Percentiles rank a stretch among this genome's conserved stretches.
Conservation (phyloP, 2,797 vertebrate genomes). For the Notolabrus celidotus region DNA sequence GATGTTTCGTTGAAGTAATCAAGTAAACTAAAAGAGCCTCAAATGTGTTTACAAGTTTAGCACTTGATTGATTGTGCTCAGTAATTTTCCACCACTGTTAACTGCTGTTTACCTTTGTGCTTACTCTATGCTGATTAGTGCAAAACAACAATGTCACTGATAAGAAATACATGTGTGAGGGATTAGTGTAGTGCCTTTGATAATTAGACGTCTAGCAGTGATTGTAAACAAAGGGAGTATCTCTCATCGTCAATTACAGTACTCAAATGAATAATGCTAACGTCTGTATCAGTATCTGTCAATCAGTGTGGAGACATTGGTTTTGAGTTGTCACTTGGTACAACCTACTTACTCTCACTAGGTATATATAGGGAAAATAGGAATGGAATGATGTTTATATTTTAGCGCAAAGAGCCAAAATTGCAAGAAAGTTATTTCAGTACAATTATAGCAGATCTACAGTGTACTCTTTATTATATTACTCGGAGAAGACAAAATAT, state of each 20-base stretch:
- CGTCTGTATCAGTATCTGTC: constrained; percentile 59
- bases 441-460: too few relatives aligned
- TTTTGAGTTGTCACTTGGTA: background rate
- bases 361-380: too few relatives aligned
- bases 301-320: background rate
- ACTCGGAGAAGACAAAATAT: too few relatives aligned
- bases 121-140: constrained; percentile 8
- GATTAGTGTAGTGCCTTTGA: constrained; percentile 17
- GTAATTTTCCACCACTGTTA: background rate
- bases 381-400: too few relatives aligned
- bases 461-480: too few relatives aligned
- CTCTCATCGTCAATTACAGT: background rate
- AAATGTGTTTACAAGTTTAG: background rate
- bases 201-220: constrained; percentile 3
- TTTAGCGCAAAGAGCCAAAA: too few relatives aligned
- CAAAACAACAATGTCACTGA: constrained; percentile 1
- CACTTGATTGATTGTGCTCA: background rate
- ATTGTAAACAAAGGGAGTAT: constrained; percentile 47
- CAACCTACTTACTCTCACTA: background rate
- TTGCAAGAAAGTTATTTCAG: too few relatives aligned
- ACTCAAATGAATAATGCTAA: constrained; percentile 20
- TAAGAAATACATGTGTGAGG: background rate
- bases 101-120: constrained; percentile 15
- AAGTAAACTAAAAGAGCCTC: background rate
- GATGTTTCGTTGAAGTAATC: background rate